These are phyloP conservation scores for Polydrusus pterygomalis DNA, from an alignment of 2,888 invertebrate genomes.

Conservation along the genomic window DNA sequence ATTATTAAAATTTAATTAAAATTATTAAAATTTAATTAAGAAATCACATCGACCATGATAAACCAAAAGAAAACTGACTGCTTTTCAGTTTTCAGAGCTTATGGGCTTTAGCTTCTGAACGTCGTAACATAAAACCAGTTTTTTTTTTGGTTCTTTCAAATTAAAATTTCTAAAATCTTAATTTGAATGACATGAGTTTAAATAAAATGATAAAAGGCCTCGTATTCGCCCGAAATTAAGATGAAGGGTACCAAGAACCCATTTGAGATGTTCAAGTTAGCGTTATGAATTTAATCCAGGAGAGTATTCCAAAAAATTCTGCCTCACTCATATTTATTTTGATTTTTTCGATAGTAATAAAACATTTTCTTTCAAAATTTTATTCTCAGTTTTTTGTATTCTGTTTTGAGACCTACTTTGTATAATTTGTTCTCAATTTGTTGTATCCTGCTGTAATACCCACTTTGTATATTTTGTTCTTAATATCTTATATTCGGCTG, in stretches of 20 bases:
- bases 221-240: slow-evolving; percentile 52
- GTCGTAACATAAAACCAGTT: slow-evolving; percentile 47
- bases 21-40: slow-evolving; percentile 44
- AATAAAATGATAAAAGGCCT: slow-evolving; percentile 43
- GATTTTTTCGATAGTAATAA: no score
- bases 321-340: no score
- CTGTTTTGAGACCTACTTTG: no score
- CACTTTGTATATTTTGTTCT: no score
- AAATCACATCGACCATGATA: slow-evolving; percentile 40
- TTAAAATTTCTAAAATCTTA: slow-evolving; percentile 60
- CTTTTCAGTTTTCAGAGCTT: slow-evolving; percentile 51
- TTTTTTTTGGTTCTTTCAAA: slow-evolving; percentile 58
- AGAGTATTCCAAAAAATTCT: slow-evolving; percentile 23
- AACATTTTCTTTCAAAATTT: no score
- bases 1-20: slow-evolving; percentile 43
- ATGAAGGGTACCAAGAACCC: slow-evolving; percentile 55
- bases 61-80: slow-evolving; percentile 33
- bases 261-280: slow-evolving; percentile 52
- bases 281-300: slow-evolving; percentile 48
- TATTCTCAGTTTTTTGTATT: no score
- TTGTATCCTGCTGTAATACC: not conserved
- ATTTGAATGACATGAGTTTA: slow-evolving; percentile 51
- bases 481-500: not conserved
- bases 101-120: slow-evolving; percentile 51
- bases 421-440: not conserved